A percentile compares a stretch with the other conserved stretches of the same genome.
Conservation (phyloP, 1,140 invertebrate species). For the Metaphire vulgaris region DNA sequence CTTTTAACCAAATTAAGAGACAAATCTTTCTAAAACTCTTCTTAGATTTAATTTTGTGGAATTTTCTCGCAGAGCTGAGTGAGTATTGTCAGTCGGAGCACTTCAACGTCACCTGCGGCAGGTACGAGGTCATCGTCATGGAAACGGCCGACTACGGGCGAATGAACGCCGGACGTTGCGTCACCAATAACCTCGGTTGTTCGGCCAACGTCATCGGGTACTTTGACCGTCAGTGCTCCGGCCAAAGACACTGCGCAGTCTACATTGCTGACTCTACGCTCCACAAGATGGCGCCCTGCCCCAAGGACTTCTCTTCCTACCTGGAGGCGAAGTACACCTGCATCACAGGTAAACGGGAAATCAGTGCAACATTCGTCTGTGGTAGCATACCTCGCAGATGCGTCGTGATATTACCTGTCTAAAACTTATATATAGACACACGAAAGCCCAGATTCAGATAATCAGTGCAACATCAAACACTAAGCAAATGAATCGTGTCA, state of each 20-base stretch:
- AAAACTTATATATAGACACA: not conserved
- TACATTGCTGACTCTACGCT: not conserved
- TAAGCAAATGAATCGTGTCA: not conserved
- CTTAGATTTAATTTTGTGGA: too few relatives aligned
- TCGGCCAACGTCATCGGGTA: not conserved
- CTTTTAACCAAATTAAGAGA: too few relatives aligned
- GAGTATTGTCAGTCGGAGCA: too few relatives aligned
- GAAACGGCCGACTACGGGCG: not conserved
- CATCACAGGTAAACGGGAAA: not conserved
- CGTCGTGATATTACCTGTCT: too few relatives aligned
- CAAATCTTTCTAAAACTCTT: too few relatives aligned
- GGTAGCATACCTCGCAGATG: too few relatives aligned
- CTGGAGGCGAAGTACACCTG: conserved; percentile 11
- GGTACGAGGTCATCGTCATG: not conserved
- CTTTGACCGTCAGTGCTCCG: not conserved
- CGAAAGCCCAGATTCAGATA: not conserved
- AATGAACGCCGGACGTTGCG: conserved; percentile 5
- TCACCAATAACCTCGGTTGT: not conserved
- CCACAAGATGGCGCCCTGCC: not conserved
- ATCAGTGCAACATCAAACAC: not conserved
- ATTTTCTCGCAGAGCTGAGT: too few relatives aligned
- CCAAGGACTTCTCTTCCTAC: not conserved
- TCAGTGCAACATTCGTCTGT: too few relatives aligned
- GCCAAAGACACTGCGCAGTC: not conserved
- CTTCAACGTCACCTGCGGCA: too few relatives aligned